Conservation (phyloP, 2,888 invertebrate species). For the Creontiades dilutus region DNA sequence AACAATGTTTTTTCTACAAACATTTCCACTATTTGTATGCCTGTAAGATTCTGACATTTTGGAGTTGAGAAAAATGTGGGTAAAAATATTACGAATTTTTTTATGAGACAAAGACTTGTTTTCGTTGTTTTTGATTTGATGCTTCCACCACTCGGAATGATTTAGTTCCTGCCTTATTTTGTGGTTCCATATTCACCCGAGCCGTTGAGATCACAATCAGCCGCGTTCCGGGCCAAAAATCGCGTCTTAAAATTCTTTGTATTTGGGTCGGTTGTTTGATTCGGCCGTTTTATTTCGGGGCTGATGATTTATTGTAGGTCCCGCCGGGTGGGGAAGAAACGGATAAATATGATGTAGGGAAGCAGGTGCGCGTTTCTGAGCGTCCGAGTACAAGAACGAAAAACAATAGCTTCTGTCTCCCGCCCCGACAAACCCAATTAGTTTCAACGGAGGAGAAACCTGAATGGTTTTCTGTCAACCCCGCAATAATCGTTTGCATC, state of each 20-base stretch:
- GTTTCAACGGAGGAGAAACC: not conserved
- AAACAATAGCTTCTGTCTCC: conserved; percentile 52
- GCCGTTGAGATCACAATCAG: not conserved
- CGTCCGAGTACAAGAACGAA: conserved; percentile 19
- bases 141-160: too few relatives aligned
- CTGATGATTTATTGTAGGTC: conserved; percentile 14
- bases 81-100: too few relatives aligned
- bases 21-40: too few relatives aligned
- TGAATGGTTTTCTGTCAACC: conserved; percentile 10
- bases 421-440: conserved; percentile 32
- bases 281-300: conserved; percentile 26
- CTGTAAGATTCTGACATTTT: too few relatives aligned
- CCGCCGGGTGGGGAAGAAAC: not conserved
- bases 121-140: too few relatives aligned
- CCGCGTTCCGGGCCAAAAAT: not conserved
- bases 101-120: too few relatives aligned
- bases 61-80: too few relatives aligned
- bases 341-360: conserved; percentile 44
- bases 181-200: not conserved
- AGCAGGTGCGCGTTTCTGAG: conserved; percentile 10
- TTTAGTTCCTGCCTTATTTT: not conserved
- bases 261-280: conserved; percentile 41
- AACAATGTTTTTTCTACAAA: too few relatives aligned
- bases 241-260: not conserved
- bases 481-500: not conserved